Conservation (phyloP, 2,888 invertebrate genomes). For the Cosmia trapezina region DNA sequence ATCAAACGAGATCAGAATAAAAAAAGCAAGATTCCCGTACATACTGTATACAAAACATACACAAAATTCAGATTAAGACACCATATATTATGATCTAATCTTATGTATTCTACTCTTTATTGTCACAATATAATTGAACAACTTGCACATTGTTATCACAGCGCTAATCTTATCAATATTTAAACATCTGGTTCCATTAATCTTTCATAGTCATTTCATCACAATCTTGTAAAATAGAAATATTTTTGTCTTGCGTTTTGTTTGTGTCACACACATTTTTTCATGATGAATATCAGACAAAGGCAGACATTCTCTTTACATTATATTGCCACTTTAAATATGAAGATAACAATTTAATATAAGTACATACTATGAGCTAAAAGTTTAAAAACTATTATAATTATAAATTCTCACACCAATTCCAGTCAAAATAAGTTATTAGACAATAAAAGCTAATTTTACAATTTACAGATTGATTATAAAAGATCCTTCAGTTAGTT, state of each 20-base stretch:
- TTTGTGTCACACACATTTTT: conserved; percentile 56
- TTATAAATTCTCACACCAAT: conserved; percentile 60
- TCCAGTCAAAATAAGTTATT: conserved; percentile 59
- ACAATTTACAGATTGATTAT: conserved; percentile 44
- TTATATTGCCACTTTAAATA: conserved; percentile 48
- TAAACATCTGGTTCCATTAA: conserved; percentile 20
- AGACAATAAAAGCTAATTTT: conserved; percentile 41
- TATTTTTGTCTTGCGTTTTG: conserved; percentile 23
- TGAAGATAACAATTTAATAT: conserved; percentile 59
- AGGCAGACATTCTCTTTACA: conserved; percentile 26
- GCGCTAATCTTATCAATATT: conserved; percentile 62
- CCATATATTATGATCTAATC: conserved; percentile 10
- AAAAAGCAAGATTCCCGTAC: conserved; percentile 27
- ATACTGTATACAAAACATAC: conserved; percentile 1
- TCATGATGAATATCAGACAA: conserved; percentile 26
- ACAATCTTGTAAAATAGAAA: conserved; percentile 45
- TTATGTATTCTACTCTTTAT: conserved; percentile 54
- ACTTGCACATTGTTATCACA: conserved; percentile 64
- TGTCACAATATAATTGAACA: conserved; percentile 63
- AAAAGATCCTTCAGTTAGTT: conserved; percentile 69
- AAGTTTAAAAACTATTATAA: conserved; percentile 49
- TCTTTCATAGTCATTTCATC: conserved; percentile 53
- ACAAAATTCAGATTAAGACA: conserved; percentile 26
- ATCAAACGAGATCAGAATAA: conserved; percentile 57
- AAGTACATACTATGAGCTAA: conserved; percentile 76